Evolutionary conservation across 2,888 invertebrate species (phyloP), one percentile per base, ranked within the genome.

Genomic region (Liopterus haemorrhoidalis): DNA sequence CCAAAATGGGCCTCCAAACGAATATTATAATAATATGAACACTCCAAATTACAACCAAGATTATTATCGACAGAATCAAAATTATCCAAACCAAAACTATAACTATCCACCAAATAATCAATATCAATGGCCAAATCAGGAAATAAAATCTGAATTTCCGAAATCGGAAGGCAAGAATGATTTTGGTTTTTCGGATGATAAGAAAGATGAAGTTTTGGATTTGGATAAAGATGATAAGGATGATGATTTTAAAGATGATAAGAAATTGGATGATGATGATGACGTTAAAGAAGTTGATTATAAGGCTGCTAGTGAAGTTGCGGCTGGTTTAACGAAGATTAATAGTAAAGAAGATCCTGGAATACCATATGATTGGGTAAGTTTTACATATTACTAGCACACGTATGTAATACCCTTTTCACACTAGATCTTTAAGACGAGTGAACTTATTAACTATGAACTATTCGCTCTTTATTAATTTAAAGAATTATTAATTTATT

Each of bases 301-400:
- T 24, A 60, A 58, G 33, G 35, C 50, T 20, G 41, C 51, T 4
- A 52, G 51, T 24, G 52, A 57, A 21, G 46, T 32, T 11, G 32
- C 53, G n/a, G 41, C 53, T 4, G 50, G 55, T 5, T 43, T 54
- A 3, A 38, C 52, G 16, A 50, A 59, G 49, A 38, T 50, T 22
- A 25, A 42, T 52, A 67, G 71, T 0, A 82, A 81, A 63, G 83
- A 84, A 62, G 86, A 84, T 54, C 84, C 85, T 58, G 86, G 85
- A 54, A 82, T 90, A 64, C 86, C 88, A 1, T 90, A 90, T 58
- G 90, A 91, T 61, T 91, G 91, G 91, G 78, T 77, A 64, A 65
- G 67, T 62, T n/a, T n/a, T n/a, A n/a, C n/a, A n/a, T n/a, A n/a
- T n/a, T n/a, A n/a, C n/a, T n/a, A n/a, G n/a, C n/a, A n/a, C n/a